These are phyloP conservation scores for Champsocephalus gunnari DNA, from an alignment of 2,797 vertebrate genomes.

Conservation along the genomic window DNA sequence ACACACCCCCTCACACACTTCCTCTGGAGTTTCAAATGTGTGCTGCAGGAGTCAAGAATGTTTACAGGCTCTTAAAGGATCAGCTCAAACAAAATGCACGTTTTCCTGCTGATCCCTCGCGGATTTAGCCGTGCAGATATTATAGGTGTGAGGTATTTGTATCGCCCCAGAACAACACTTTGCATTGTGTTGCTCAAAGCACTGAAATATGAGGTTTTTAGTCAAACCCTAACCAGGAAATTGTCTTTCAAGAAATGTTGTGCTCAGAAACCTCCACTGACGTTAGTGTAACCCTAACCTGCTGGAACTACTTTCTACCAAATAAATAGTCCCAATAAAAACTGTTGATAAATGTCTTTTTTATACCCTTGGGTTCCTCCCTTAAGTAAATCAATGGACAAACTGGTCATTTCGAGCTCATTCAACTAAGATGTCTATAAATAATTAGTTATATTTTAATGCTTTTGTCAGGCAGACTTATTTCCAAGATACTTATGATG, in stretches of 20 bases:
- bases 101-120: too few species aligned
- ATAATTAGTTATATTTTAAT: too few species aligned
- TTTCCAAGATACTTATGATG: too few species aligned
- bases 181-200: not conserved
- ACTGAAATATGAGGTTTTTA: slow-evolving; percentile 11
- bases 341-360: too few species aligned
- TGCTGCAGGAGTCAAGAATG: slow-evolving; percentile 11
- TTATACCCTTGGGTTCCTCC: too few species aligned
- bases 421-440: too few species aligned
- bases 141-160: not conserved
- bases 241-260: not conserved
- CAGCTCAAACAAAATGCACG: not conserved
- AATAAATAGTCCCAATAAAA: not conserved
- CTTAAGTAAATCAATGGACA: too few species aligned
- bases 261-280: not conserved
- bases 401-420: too few species aligned
- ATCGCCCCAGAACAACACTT: not conserved
- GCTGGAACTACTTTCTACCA: not conserved
- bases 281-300: not conserved
- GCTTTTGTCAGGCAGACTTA: too few species aligned
- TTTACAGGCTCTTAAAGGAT: not conserved
- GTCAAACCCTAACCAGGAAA: not conserved
- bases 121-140: not conserved
- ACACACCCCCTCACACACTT: slow-evolving; percentile 46
- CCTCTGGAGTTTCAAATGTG: slow-evolving; percentile 1